These are phyloP conservation scores for Oryzias celebensis DNA, from an alignment of 2,113 vertebrate genomes.

Conservation along the genomic window DNA sequence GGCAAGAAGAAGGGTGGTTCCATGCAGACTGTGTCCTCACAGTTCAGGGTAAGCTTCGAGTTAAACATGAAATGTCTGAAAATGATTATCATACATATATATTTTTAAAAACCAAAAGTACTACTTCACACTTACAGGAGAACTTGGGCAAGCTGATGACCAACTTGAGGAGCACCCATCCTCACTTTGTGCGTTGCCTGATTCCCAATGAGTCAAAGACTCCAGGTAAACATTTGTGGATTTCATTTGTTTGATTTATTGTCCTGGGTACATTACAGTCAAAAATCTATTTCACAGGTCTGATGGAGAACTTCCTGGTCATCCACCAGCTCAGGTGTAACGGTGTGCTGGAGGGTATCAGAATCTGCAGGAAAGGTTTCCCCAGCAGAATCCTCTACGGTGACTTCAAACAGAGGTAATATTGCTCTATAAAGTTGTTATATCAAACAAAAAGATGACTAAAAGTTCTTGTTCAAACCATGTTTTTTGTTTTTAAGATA, in stretches of 20 bases:
- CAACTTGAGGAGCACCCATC: constrained; percentile 42
- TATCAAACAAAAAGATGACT: background rate
- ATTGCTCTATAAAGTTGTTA: background rate
- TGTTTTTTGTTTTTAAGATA: constrained; percentile 42
- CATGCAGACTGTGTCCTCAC: constrained; percentile 60
- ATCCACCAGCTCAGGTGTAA: constrained; percentile 71
- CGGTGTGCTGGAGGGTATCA: constrained; percentile 67
- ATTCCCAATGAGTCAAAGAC: constrained; percentile 36
- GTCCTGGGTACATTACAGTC: background rate
- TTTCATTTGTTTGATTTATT: background rate
- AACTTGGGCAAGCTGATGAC: constrained; percentile 41
- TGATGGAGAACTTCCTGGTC: constrained; percentile 63
- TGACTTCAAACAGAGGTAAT: constrained; percentile 60
- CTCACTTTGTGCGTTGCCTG: constrained; percentile 43
- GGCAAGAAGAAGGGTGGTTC: constrained; percentile 67
- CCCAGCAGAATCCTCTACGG: constrained; percentile 68
- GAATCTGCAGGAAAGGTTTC: constrained; percentile 71
- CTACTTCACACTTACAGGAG: constrained; percentile 1
- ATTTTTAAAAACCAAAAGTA: background rate
- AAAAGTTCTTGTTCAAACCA: background rate
- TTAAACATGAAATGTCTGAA: background rate
- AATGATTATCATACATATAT: background rate
- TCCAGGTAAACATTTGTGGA: background rate
- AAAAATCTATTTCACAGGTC: constrained; percentile 33
- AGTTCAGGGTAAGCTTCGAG: constrained; percentile 51